Evolutionary conservation across 1,140 invertebrate genomes (phyloP), one percentile per base, ranked within the genome.

Genomic region (Neuroterus valhalla): DNA sequence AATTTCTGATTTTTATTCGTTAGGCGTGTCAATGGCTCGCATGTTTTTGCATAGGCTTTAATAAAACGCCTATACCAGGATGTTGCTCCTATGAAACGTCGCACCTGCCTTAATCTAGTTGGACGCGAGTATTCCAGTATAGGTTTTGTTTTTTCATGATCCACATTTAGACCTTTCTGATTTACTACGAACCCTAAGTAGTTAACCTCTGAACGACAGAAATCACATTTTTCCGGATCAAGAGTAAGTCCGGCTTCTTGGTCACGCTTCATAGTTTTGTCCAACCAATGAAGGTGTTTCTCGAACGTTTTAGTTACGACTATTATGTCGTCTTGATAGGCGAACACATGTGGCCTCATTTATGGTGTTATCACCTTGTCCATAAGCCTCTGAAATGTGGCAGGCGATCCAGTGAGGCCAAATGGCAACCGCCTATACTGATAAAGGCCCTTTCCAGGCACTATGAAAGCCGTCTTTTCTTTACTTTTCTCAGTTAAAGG

Each of bases 71-170:
- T 17, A 21, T 69, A 50, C 15, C 26, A 17, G 42, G 17, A 31
- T 15, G 50, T 70, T 46, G 26, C 14, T 10, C 55, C 17, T 17
- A 71, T 62, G n/a, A n/a, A n/a, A n/a, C n/a, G n/a, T n/a, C n/a
- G n/a, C n/a, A n/a, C n/a, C n/a, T n/a, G n/a, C n/a, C 43, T 5
- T 11, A 46, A n/a, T 66, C 70, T 68, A 46, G 12, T 72, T 42
- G 68, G 43, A 66, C 48, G 68, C 11, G 17, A 42, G 21, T 38
- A 31, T 2, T 42, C 23, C 21, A 46, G 5, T 2, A 69, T 69
- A 23, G 17, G 50, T 10, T 8, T 21, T 2, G n/a, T 14, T 80
- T 73, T 52, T 55, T 86, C 86, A 14, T 46, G 86, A 85, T 23
- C 75, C 78, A 42, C 12, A 21, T 17, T n/a, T 21, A 21, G 3